Evolutionary conservation across 2,113 vertebrate species (phyloP).

Genomic region (Halcyon senegalensis): DNA sequence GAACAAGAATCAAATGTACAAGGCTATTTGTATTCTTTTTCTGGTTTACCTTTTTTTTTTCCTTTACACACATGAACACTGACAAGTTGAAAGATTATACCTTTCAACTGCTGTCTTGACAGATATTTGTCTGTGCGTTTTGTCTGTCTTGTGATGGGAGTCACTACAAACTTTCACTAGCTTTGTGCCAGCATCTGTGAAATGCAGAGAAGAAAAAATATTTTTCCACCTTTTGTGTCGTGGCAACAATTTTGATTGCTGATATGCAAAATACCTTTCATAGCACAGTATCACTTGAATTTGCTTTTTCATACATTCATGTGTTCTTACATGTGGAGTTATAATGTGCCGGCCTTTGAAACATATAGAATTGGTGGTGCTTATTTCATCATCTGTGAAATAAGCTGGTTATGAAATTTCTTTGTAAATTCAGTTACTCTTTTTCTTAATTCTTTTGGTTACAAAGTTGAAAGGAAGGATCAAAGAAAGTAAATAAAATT

Average conservation of each 20-base stretch:
- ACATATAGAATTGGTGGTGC: not conserved
- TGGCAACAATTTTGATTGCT: not conserved
- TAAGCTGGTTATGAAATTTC: not conserved
- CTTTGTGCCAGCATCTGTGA: not conserved
- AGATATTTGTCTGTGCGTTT: conserved; percentile 12
- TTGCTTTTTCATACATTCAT: not conserved
- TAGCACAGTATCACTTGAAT: not conserved
- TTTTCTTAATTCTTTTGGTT: not conserved
- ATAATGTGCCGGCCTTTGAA: not conserved
- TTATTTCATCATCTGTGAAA: not conserved
- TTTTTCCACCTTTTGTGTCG: not conserved
- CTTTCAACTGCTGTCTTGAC: not conserved
- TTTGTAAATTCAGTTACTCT: not conserved
- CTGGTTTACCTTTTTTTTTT: not conserved
- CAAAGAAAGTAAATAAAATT: not conserved
- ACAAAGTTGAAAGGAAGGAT: not conserved
- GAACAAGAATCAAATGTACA: not conserved
- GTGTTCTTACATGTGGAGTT: not conserved
- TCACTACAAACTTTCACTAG: not conserved
- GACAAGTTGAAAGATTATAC: conserved; percentile 19
- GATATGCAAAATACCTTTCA: not conserved
- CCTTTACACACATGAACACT: not conserved
- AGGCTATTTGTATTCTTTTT: not conserved
- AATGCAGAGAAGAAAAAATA: not conserved
- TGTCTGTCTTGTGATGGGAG: not conserved